Conservation (phyloP, 35 echinoderm and acorn worm genomes). For the Strongylocentrotus purpuratus region DNA sequence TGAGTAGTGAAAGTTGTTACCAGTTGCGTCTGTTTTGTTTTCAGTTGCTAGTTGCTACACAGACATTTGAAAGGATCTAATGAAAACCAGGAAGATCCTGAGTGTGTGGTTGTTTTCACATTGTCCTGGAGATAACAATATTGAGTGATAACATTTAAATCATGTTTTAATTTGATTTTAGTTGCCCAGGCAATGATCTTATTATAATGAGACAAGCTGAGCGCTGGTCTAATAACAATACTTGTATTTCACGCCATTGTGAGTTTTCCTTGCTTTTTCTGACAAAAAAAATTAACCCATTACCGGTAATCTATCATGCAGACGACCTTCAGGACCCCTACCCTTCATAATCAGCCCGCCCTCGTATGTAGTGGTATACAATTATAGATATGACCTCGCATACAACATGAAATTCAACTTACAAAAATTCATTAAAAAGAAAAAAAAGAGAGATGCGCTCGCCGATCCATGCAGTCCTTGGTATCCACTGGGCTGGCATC, state of each 20-base stretch:
- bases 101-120: background rate
- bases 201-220: background rate
- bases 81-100: background rate
- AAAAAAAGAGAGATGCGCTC: background rate
- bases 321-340: background rate
- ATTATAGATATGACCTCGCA: no score
- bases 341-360: background rate
- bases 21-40: background rate
- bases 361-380: background rate
- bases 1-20: background rate
- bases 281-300: background rate
- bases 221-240: background rate
- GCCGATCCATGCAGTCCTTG: background rate
- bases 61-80: background rate
- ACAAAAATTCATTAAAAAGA: background rate
- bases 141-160: background rate
- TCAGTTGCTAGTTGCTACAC: background rate
- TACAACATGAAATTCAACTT: background rate
- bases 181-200: background rate
- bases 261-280: background rate
- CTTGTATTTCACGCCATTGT: background rate
- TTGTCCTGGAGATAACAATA: background rate
- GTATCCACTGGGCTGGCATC: background rate
- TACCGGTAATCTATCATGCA: background rate
- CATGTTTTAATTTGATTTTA: background rate